phyloP scores from a whole-genome alignment of 2,797 vertebrate species.

The Apogon hyalosoma region DNA sequence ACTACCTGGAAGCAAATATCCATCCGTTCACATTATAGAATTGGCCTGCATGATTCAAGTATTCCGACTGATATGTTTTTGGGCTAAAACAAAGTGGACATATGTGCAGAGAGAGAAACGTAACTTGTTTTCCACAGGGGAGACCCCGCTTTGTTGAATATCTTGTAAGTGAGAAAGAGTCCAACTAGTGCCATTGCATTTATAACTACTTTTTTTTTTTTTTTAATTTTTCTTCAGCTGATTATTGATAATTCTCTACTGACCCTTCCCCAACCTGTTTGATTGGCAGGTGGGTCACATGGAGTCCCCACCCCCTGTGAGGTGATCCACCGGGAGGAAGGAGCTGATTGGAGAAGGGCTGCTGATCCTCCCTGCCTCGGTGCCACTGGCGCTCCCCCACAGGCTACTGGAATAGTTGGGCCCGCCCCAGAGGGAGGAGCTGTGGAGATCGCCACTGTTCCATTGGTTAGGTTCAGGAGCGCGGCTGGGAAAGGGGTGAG shows the following conservation, averaged over 20 bases:
- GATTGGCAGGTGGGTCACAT: constrained; percentile 86
- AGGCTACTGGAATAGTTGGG: constrained; percentile 97
- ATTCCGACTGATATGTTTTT: constrained; percentile 99
- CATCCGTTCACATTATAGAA: constrained; percentile 99
- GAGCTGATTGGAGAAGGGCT: constrained; percentile 94
- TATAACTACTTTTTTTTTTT: constrained; percentile 69
- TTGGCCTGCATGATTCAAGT: constrained; percentile 99
- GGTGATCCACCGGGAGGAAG: constrained; percentile 98
- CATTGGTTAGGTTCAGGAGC: constrained; percentile 93
- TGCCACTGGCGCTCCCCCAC: constrained; percentile 92
- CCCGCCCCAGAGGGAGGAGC: constrained; percentile 96
- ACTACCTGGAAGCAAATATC: constrained; percentile 98
- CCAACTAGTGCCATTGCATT: constrained; percentile 91
- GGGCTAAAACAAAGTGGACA: constrained; percentile 99
- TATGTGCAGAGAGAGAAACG: constrained; percentile 95
- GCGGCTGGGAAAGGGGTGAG: constrained; percentile 93
- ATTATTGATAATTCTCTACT: constrained; percentile 80
- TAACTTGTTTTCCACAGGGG: constrained; percentile 96
- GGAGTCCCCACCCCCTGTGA: constrained; percentile 94
- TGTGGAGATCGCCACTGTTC: constrained; percentile 95
- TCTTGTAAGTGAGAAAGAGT: constrained; percentile 91
- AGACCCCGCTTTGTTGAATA: constrained; percentile 86
- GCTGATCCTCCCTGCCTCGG: constrained; percentile 89
- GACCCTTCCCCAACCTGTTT: constrained; percentile 67
- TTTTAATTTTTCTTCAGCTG: constrained; percentile 79